A percentile compares a stretch with the other conserved stretches of the same genome.
phyloP scores from a whole-genome alignment of 2,888 invertebrate species.

The Phasia obesa region DNA sequence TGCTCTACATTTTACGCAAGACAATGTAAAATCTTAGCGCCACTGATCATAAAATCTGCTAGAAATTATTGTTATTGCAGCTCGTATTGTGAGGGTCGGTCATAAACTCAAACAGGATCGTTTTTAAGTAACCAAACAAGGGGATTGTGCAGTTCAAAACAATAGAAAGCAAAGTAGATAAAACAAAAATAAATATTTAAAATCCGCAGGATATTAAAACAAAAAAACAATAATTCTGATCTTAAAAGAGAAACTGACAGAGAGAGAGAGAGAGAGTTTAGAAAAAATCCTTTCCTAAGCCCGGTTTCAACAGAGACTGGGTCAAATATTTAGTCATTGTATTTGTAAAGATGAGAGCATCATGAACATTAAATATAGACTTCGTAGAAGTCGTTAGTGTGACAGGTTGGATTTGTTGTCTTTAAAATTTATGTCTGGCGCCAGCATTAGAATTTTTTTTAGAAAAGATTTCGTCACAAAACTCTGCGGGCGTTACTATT shows the following conservation, averaged over 20 bases:
- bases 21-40: conserved; percentile 33
- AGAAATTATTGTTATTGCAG: conserved; percentile 24
- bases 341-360: not conserved
- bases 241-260: not conserved
- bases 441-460: conserved; percentile 80
- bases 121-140: conserved; percentile 36
- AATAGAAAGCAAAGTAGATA: not conserved
- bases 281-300: conserved; percentile 52
- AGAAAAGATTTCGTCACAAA: conserved; percentile 79
- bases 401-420: conserved; percentile 77
- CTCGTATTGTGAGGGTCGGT: conserved; percentile 49
- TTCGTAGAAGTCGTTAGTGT: conserved; percentile 82
- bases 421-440: conserved; percentile 73
- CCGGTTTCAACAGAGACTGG: conserved; percentile 1
- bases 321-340: conserved; percentile 10
- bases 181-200: conserved; percentile 27
- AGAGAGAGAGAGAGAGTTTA: not conserved
- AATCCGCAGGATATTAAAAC: conserved; percentile 43
- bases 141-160: conserved; percentile 51
- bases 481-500: conserved; percentile 69
- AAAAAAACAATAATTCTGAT: no score
- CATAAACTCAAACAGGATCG: conserved; percentile 53
- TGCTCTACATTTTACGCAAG: conserved; percentile 41
- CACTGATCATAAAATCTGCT: conserved; percentile 32
- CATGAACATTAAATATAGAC: conserved; percentile 45